Base-by-base conservation (phyloP, 2,113 vertebrate genomes). In the Rhineura floridana region DNA sequence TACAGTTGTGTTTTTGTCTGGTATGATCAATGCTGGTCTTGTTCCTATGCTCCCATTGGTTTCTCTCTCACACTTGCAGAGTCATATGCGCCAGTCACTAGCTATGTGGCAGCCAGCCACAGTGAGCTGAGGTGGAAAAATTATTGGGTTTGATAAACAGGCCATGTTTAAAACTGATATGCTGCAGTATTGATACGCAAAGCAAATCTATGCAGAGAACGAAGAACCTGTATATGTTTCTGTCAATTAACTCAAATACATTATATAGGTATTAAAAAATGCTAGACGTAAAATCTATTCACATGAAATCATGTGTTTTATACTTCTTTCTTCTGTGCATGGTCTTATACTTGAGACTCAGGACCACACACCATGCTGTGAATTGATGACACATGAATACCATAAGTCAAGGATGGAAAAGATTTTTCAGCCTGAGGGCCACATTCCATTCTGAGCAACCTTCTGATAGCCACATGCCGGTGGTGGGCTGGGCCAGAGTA, bases 1-100 rank as follows among this genome's bases (percentile, higher is more conserved):
- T 90, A 92, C 62, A 89, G 73, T 94, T 94, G 8, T 90, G 48
- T 88, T 84, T 96, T 93, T 92, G 65, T 93, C 70, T 88, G 77
- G 63, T 88, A 92, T 91, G 28, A 91, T 92, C 87, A 93, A 48
- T 92, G 42, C 15, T 91, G 15, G 55, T 90, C 42, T 94, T 94
- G 67, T 94, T 91, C 90, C 73, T 59, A 21, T 73, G 50, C 10
- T 70, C 93, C 25, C 33, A 4, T 33, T 19, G 23, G 33, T 90
- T 72, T 25, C 13, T 91, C 84, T 63, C 52, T 88, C 48, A 87
- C 69, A n/a, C 77, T 92, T 88, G 82, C 83, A 65, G 81, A 83
- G 59, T 89, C 70, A 36, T 65, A 81, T 55, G 62, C 21, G 3
- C 77, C 85, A 93, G 67, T 81, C 50, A 69, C 2, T 87, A 46